Percentiles rank a stretch among this genome's conserved stretches.
These are phyloP conservation scores for Calameuta pallipes DNA, from an alignment of 2,888 invertebrate species.

Conservation along the genomic window DNA sequence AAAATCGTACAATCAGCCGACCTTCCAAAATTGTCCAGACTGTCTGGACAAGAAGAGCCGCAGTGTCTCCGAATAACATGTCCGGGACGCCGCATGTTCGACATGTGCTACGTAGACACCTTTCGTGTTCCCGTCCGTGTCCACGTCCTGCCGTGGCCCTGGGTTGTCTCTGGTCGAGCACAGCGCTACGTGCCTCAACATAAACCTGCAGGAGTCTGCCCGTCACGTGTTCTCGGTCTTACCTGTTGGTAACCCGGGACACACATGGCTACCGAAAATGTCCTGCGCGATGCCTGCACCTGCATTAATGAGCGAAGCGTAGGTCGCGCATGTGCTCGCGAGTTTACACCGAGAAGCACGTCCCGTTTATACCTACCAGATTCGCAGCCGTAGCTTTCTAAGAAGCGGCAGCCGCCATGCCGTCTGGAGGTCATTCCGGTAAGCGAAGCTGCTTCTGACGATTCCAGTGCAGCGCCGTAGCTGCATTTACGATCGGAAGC, in stretches of 20 bases:
- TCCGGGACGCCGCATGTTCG: constrained; percentile 21
- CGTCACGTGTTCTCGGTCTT: constrained; percentile 51
- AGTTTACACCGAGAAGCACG: constrained; percentile 32
- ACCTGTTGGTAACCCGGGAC: constrained; percentile 43
- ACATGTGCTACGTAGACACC: constrained; percentile 48
- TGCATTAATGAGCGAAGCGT: constrained; percentile 45
- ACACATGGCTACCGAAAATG: constrained; percentile 44
- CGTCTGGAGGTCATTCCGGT: too few relatives aligned
- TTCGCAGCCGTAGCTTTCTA: background rate
- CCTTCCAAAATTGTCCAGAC: too few relatives aligned
- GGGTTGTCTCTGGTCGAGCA: too few relatives aligned
- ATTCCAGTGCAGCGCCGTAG: too few relatives aligned
- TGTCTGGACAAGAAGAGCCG: too few relatives aligned
- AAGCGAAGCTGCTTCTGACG: too few relatives aligned
- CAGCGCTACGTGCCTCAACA: constrained; percentile 36
- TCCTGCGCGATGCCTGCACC: constrained; percentile 40
- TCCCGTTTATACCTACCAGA: constrained; percentile 6
- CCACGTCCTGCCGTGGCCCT: too few relatives aligned
- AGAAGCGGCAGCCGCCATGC: background rate
- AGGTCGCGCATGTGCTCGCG: background rate
- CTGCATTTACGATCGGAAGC: too few relatives aligned
- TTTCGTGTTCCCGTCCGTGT: constrained; percentile 36
- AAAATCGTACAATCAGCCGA: too few relatives aligned
- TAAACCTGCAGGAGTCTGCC: constrained; percentile 39
- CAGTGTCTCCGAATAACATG: background rate